phyloP scores from a whole-genome alignment of 2,113 vertebrate genomes.

The Pterocles orientalis region DNA sequence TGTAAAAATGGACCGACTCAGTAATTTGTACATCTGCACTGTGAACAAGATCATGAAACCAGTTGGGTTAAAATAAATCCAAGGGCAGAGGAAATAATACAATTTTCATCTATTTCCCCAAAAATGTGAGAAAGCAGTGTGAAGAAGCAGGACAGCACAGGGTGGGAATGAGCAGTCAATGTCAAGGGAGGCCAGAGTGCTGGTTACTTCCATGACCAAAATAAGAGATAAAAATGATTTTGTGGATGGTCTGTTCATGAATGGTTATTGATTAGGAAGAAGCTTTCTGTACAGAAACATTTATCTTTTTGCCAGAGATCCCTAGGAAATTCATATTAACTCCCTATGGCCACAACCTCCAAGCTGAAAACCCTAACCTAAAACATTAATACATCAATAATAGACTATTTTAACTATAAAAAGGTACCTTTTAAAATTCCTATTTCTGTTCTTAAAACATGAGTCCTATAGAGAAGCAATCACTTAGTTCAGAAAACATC shows the following conservation, averaged over 20 bases:
- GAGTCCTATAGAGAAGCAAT: background rate
- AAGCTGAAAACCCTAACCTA: background rate
- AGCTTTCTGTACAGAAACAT: background rate
- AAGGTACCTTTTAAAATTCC: background rate
- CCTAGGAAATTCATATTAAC: background rate
- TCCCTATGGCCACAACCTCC: background rate
- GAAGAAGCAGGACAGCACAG: background rate
- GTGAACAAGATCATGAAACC: background rate
- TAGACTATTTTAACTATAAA: background rate
- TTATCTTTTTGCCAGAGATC: background rate
- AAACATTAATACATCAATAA: background rate
- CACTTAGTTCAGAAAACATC: background rate
- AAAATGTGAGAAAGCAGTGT: background rate
- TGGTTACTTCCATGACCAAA: background rate
- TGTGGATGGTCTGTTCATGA: background rate
- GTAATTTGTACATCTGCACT: background rate
- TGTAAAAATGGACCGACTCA: background rate
- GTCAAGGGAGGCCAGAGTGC: accelerated
- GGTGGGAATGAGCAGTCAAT: background rate
- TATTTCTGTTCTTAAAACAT: background rate
- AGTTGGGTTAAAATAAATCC: background rate
- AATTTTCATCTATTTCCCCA: background rate
- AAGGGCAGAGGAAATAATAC: background rate
- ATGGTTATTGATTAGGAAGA: background rate
- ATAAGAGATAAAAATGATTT: background rate